Conservation (phyloP, 2,797 vertebrate genomes). For the Diglossa cyanea region DNA sequence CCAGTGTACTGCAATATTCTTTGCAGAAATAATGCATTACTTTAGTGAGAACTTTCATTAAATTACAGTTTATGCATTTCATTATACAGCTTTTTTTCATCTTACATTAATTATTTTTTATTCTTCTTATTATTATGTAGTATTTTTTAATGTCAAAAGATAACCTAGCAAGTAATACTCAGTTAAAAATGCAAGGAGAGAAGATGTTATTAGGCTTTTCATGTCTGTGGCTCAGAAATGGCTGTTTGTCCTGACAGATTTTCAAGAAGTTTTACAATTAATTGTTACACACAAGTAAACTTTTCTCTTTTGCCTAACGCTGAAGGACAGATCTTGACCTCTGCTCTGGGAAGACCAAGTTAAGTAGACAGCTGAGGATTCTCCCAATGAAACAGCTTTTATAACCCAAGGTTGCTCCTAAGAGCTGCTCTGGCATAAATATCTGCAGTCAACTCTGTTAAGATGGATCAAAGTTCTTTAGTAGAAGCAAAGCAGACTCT, state of each 20-base stretch:
- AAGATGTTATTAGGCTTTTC: neutral
- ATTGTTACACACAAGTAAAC: neutral
- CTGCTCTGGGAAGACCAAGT: neutral
- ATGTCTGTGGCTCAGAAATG: neutral
- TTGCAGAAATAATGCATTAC: constrained; percentile 53
- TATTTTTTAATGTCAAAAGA: neutral
- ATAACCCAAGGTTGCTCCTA: neutral
- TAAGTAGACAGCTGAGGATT: neutral
- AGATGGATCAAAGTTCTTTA: neutral
- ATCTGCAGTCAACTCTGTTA: neutral
- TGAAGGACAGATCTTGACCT: constrained; percentile 23
- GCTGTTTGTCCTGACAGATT: neutral
- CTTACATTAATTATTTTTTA: neutral
- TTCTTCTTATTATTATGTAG: neutral
- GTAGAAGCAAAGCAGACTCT: neutral
- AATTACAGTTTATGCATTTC: constrained; percentile 49
- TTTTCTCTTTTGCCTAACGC: neutral
- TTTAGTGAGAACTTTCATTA: constrained; percentile 58
- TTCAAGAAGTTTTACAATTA: neutral
- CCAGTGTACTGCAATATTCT: constrained; percentile 32
- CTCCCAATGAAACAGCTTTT: neutral
- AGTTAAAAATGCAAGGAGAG: neutral
- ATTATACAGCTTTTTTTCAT: constrained; percentile 44
- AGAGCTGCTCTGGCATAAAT: neutral
- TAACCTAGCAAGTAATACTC: neutral